These are phyloP conservation scores for Ennomos quercinarius DNA, from an alignment of 2,888 invertebrate genomes.

Conservation along the genomic window DNA sequence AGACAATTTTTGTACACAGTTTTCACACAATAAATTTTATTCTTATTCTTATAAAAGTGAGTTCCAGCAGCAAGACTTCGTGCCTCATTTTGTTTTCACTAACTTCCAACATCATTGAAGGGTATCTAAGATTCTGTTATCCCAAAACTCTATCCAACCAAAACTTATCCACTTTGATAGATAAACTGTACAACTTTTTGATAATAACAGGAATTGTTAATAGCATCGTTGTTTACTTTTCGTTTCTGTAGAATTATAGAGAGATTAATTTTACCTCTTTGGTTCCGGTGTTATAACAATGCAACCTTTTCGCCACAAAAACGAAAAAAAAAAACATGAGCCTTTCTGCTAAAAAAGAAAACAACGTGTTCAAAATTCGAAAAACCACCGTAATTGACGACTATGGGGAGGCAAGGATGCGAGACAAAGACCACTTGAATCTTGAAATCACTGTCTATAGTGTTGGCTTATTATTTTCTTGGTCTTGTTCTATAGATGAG, in stretches of 20 bases:
- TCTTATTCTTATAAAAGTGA: too few species aligned
- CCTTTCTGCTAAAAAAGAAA: constrained; percentile 8
- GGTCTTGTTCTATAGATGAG: constrained; percentile 2
- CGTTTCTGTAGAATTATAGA: constrained; percentile 11
- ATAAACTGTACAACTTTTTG: constrained; percentile 39
- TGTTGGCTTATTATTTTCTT: constrained; percentile 7
- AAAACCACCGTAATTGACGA: constrained; percentile 28
- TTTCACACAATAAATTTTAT: too few species aligned
- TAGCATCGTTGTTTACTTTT: constrained; percentile 28
- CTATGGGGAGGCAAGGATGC: constrained; percentile 7
- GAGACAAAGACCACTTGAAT: constrained; percentile 22
- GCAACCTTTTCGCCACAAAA: constrained; percentile 21
- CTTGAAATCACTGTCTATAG: constrained; percentile 18
- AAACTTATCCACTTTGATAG: constrained; percentile 40
- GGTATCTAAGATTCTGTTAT: constrained; percentile 29
- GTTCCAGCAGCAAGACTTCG: too few species aligned
- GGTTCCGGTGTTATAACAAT: constrained; percentile 26
- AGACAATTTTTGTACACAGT: too few species aligned
- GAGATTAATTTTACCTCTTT: constrained; percentile 25
- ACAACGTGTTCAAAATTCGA: constrained; percentile 22
- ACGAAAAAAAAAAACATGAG: constrained; percentile 7
- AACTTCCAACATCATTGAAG: constrained; percentile 12
- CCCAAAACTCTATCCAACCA: constrained; percentile 28
- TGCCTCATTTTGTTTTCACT: constrained; percentile 1
- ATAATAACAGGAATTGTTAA: constrained; percentile 36